Base-by-base conservation (phyloP, 2,113 vertebrate species). In the Illadopsis cleaveri region DNA sequence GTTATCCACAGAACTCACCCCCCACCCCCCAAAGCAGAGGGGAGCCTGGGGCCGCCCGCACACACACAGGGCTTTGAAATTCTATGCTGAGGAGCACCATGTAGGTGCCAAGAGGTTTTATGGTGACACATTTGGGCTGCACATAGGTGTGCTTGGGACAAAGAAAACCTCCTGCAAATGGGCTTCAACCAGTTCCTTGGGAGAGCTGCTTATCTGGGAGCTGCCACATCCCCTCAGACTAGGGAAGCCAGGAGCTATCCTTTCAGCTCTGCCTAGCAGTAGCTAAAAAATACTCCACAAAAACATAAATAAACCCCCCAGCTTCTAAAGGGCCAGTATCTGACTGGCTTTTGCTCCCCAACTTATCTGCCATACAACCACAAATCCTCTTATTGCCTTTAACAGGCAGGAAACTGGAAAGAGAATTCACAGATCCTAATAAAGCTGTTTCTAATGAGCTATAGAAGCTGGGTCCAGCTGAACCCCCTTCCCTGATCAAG, bases 71-170 rank as follows among this genome's bases (percentile, higher is more conserved):
- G 6, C 92, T 96, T 97, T 97, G 95, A 95, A 94, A 94, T 96
- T 94, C 94, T 96, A 89, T 2, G 5, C 87, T 83, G 76, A 56
- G 60, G 57, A 94, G 79, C 64, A 75, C 62, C 93, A 96, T 0
- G 1, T 88, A 94, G 88, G 93, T 96, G 90, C 71, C 88, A 96
- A 96, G 85, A 95, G 89, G 51, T 96, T 96, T 96, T 95, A 96
- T 92, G 93, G 92, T 90, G 91, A 95, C 71, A 88, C 94, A 95
- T 94, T 93, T 96, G 95, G 94, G 94, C 93, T 94, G 38, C 93
- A 94, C 31, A 72, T 94, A 97, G 92, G 91, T 94, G 93, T 69
- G 89, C n/a, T 37, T 38, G 37, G 58, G n/a, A 44, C 24, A 73
- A 72, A 75, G 70, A 44, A 42, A 88, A 58, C 23, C 56, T 66